phyloP scores from a whole-genome alignment of 2,113 vertebrate genomes.

The Dromiciops gliroides region DNA sequence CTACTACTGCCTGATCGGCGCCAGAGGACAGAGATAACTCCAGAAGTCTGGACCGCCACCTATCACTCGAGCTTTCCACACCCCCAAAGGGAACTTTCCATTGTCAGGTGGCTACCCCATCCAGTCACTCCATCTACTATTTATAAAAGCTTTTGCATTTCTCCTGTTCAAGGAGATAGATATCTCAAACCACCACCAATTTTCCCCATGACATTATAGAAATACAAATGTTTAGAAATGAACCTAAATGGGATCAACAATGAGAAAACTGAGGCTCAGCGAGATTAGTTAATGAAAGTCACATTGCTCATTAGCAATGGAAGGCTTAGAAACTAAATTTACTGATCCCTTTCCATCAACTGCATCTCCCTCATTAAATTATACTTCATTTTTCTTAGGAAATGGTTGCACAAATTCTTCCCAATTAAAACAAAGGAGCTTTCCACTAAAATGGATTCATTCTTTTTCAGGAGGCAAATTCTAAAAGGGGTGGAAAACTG shows the following conservation, averaged over 20 bases:
- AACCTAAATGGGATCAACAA: not conserved
- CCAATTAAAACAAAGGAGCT: not conserved
- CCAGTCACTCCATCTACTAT: too few relatives aligned
- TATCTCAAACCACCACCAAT: too few relatives aligned
- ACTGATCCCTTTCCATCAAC: not conserved
- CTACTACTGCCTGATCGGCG: too few relatives aligned
- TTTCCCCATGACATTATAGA: too few relatives aligned
- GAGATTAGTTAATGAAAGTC: not conserved
- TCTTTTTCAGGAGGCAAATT: slow-evolving; percentile 7
- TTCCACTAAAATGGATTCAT: slow-evolving; percentile 19
- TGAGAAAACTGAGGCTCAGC: not conserved
- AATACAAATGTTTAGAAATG: not conserved
- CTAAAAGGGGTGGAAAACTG: not conserved
- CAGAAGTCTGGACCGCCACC: too few relatives aligned
- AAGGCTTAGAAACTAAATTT: not conserved
- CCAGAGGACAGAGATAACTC: too few relatives aligned
- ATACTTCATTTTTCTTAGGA: rapidly evolving
- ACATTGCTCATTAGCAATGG: not conserved
- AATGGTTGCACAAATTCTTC: too few relatives aligned
- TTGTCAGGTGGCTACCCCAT: too few relatives aligned
- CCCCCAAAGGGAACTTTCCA: too few relatives aligned
- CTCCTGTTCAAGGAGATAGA: too few relatives aligned
- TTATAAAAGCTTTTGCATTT: too few relatives aligned
- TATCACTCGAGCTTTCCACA: too few relatives aligned
- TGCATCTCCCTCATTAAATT: not conserved